Conservation (phyloP, 2,113 vertebrate species). For the Rousettus leschenaultii region DNA sequence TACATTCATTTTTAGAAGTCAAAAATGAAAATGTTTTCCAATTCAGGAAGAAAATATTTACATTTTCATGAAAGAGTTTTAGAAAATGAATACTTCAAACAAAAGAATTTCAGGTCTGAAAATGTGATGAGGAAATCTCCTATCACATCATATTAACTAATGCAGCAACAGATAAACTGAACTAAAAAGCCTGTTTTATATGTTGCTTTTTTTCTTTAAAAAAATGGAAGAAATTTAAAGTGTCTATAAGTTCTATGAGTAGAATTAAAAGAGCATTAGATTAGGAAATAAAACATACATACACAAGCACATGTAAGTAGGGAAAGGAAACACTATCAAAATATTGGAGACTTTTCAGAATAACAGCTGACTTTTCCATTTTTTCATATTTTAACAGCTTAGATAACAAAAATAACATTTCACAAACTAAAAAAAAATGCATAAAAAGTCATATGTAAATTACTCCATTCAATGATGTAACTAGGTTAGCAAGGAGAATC, state of each 20-base stretch:
- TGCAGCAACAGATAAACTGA: neutral
- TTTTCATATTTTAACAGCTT: conserved; percentile 61
- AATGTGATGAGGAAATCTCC: neutral
- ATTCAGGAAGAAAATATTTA: neutral
- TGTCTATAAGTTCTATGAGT: neutral
- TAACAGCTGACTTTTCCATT: conserved; percentile 47
- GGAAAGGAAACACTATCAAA: neutral
- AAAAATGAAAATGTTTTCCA: neutral
- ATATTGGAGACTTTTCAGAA: neutral
- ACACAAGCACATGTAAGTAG: neutral
- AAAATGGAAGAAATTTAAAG: neutral
- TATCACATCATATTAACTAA: neutral
- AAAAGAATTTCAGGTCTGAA: neutral
- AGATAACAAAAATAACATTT: conserved; percentile 67
- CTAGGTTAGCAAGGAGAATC: conserved; percentile 58
- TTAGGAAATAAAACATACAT: neutral
- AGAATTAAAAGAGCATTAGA: neutral
- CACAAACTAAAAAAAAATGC: conserved; percentile 50
- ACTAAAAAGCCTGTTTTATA: neutral
- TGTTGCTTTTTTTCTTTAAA: neutral
- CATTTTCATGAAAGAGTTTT: neutral
- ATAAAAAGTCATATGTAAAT: conserved; percentile 71
- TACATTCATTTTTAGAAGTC: neutral
- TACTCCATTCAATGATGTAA: conserved; percentile 62
- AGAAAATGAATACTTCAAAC: neutral